Evolutionary conservation across 2,113 vertebrate genomes (phyloP).

Genomic region (Dolichotis patagonum): DNA sequence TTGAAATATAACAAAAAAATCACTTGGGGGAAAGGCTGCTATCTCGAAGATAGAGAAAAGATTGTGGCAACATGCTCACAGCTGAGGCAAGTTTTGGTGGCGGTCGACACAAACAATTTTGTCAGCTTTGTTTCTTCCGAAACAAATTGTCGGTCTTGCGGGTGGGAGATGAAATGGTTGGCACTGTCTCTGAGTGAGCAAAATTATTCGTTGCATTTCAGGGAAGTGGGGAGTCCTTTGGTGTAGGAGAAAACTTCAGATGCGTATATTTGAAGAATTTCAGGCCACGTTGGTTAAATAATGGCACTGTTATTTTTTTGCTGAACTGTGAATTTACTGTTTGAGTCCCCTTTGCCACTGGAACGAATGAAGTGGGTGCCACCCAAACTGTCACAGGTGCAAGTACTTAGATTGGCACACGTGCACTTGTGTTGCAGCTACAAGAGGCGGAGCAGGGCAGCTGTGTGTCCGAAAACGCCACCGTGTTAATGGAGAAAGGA

Average conservation of each 20-base stretch:
- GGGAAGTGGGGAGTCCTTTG: background rate
- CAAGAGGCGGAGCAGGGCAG: background rate
- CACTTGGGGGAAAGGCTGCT: background rate
- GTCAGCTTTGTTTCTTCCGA: background rate
- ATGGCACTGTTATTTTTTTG: slow-evolving; percentile 49
- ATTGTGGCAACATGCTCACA: background rate
- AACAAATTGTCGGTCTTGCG: slow-evolving; percentile 46
- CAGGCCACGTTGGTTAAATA: slow-evolving; percentile 59
- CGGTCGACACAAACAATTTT: background rate
- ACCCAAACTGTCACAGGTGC: background rate
- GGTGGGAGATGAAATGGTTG: background rate
- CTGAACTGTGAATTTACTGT: background rate
- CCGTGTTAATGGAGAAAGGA: slow-evolving; percentile 54
- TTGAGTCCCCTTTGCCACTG: background rate
- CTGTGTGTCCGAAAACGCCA: background rate
- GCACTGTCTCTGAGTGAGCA: slow-evolving; percentile 34
- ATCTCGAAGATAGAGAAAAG: slow-evolving; percentile 18
- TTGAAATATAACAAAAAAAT: slow-evolving; percentile 7
- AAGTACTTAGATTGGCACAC: background rate
- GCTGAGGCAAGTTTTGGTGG: background rate
- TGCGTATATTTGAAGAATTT: slow-evolving; percentile 47
- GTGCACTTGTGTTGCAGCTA: background rate
- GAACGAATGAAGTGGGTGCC: background rate
- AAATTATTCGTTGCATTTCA: slow-evolving; percentile 29
- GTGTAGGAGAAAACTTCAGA: slow-evolving; percentile 50